Conservation (phyloP, 2,888 invertebrate species). For the Ditylenchus weischeri region DNA sequence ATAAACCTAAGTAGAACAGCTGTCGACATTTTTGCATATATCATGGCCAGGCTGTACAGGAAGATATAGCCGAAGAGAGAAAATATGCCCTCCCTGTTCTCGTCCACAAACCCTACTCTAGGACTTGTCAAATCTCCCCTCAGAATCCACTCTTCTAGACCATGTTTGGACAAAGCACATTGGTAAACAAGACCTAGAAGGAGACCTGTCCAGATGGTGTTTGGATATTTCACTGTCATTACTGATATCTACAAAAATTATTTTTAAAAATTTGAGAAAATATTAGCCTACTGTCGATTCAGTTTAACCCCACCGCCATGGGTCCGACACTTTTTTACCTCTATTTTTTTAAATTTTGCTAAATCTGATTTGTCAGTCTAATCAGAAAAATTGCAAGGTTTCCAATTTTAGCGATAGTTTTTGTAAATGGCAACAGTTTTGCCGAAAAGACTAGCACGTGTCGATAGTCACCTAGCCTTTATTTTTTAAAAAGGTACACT, state of each 20-base stretch:
- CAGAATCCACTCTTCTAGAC: slow-evolving; percentile 68
- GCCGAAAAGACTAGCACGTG: no score
- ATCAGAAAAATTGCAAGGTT: no score
- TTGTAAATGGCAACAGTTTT: no score
- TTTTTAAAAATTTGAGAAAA: no score
- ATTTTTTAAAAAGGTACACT: no score
- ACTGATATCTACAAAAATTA: slow-evolving; percentile 22
- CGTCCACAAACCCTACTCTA: slow-evolving; percentile 65
- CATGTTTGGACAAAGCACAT: slow-evolving; percentile 68
- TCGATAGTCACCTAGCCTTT: no score
- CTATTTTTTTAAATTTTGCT: no score
- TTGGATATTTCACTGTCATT: slow-evolving; percentile 9
- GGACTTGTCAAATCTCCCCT: slow-evolving; percentile 3
- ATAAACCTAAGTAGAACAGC: neutral
- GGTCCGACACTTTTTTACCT: no score
- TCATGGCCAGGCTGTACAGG: slow-evolving; percentile 72
- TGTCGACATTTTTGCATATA: slow-evolving; percentile 16
- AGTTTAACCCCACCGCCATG: no score
- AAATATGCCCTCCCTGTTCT: slow-evolving; percentile 86
- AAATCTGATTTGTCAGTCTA: no score
- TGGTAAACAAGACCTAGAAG: slow-evolving; percentile 38
- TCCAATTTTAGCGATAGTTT: no score
- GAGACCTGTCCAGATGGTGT: slow-evolving; percentile 17
- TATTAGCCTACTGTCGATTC: no score
- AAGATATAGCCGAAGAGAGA: slow-evolving; percentile 81